phyloP scores from a whole-genome alignment of 2,797 vertebrate genomes.

The Chromobotia macracanthus region DNA sequence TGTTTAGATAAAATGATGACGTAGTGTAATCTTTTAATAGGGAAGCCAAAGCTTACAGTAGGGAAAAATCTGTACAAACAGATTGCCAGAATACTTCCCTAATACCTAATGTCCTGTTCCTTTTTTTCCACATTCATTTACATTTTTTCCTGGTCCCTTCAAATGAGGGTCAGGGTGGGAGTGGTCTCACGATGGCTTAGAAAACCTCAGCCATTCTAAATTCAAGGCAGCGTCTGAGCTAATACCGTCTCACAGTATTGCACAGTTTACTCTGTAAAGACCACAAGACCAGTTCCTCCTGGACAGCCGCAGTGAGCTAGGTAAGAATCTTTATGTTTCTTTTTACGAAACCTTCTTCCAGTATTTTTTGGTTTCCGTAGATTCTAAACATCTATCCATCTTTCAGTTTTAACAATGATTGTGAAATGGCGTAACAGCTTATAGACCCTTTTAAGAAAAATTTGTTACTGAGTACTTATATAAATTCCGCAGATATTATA shows the following conservation, averaged over 20 bases:
- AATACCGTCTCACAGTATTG: neutral
- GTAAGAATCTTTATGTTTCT: slow-evolving; percentile 17
- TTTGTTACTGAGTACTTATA: neutral
- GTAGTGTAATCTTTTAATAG: neutral
- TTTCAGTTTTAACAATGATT: neutral
- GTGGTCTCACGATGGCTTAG: slow-evolving; percentile 43
- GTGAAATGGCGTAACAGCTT: slow-evolving; percentile 11
- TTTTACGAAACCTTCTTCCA: neutral
- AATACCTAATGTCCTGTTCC: slow-evolving; percentile 21
- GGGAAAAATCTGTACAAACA: slow-evolving; percentile 1
- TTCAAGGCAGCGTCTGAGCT: neutral
- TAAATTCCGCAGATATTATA: slow-evolving; percentile 8
- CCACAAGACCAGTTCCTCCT: neutral
- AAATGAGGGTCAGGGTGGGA: slow-evolving; percentile 40
- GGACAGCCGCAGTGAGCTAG: slow-evolving; percentile 16
- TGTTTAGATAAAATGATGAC: slow-evolving; percentile 14
- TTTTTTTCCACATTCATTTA: neutral
- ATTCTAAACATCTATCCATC: neutral
- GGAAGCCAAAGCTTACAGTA: neutral
- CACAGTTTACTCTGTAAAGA: slow-evolving; percentile 1
- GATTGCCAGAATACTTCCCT: slow-evolving; percentile 6
- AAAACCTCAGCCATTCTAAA: slow-evolving; percentile 40
- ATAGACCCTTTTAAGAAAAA: neutral
- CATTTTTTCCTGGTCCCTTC: slow-evolving; percentile 21
- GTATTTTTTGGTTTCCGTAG: neutral